A percentile compares a stretch with the other conserved stretches of the same genome.
Evolutionary conservation across 1,140 invertebrate genomes (phyloP).

Genomic region (Camponotus floridanus): DNA sequence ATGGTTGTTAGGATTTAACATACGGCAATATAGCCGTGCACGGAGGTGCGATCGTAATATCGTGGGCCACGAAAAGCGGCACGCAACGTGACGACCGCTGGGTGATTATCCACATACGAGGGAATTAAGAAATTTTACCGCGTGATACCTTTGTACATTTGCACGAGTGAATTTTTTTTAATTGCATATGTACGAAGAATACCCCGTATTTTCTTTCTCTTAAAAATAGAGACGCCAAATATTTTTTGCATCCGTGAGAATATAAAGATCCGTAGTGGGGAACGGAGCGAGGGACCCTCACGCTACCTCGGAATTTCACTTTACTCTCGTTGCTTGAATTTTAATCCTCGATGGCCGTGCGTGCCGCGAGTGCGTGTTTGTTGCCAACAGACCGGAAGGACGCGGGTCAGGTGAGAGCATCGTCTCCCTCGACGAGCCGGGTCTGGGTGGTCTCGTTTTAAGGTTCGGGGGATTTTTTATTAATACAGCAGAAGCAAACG

Average conservation of each 20-base stretch:
- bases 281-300: background rate
- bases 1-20: slow-evolving; percentile 76
- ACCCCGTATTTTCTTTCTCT: background rate
- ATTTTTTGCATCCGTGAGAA: background rate
- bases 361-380: slow-evolving; percentile 49
- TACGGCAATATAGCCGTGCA: slow-evolving; percentile 35
- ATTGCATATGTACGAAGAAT: background rate
- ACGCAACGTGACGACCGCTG: slow-evolving; percentile 23
- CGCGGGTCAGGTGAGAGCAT: slow-evolving; percentile 57
- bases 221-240: background rate
- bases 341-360: slow-evolving; percentile 57
- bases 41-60: slow-evolving; percentile 10
- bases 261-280: background rate
- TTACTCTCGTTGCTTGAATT: slow-evolving; percentile 30
- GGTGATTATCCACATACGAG: background rate
- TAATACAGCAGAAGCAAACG: background rate
- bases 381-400: slow-evolving; percentile 67
- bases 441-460: slow-evolving; percentile 42
- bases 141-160: background rate
- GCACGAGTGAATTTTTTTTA: background rate
- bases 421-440: slow-evolving; percentile 24
- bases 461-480: slow-evolving; percentile 22
- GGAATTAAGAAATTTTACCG: slow-evolving; percentile 28
- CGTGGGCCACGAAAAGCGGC: background rate
- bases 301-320: background rate